phyloP scores from a whole-genome alignment of 1,140 invertebrate species.

The Drosophila jambulina region DNA sequence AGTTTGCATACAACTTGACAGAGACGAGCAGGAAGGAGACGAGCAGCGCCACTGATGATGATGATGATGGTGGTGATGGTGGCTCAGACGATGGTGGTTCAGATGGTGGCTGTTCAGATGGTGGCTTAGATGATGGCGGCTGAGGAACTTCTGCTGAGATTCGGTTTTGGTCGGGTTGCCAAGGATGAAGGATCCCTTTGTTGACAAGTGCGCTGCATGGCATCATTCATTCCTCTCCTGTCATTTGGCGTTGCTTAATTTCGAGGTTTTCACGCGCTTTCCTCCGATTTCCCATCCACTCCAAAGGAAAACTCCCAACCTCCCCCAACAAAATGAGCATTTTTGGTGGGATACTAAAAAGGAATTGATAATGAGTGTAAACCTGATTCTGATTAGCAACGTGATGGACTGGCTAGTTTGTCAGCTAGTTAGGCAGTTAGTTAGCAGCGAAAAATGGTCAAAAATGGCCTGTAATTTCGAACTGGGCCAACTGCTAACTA shows the following conservation, averaged over 20 bases:
- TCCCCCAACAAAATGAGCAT: constrained; percentile 57
- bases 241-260: constrained; percentile 67
- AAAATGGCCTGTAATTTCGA: constrained; percentile 52
- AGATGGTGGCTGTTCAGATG: not conserved
- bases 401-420: constrained; percentile 49
- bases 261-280: constrained; percentile 70
- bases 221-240: constrained; percentile 52
- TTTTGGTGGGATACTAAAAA: constrained; percentile 69
- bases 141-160: constrained; percentile 19
- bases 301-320: constrained; percentile 9
- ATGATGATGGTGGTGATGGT: constrained; percentile 20
- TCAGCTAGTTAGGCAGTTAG: constrained; percentile 64
- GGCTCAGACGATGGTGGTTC: not conserved
- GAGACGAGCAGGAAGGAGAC: constrained; percentile 39
- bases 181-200: constrained; percentile 54
- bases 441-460: constrained; percentile 54
- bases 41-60: constrained; percentile 20
- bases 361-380: constrained; percentile 72
- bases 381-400: constrained; percentile 57
- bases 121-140: constrained; percentile 12
- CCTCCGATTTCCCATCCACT: constrained; percentile 32
- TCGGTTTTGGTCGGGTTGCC: constrained; percentile 34
- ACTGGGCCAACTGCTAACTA: constrained; percentile 40
- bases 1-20: constrained; percentile 79
- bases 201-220: constrained; percentile 58